phyloP scores from a whole-genome alignment of 37 sponge, comb jelly and placozoan species.

The Trichoplax adhaerens region DNA sequence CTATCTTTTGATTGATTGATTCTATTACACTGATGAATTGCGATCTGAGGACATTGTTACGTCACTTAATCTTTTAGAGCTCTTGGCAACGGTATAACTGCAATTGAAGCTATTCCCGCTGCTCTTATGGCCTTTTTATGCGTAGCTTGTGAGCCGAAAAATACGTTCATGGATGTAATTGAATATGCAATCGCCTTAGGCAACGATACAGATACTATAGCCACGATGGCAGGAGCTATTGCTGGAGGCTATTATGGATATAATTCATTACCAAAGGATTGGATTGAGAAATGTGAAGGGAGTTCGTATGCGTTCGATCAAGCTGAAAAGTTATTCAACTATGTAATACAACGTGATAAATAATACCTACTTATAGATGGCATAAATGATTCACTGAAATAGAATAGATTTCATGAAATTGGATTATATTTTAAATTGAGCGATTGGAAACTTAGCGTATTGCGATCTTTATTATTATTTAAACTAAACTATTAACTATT shows the following conservation, averaged over 20 bases:
- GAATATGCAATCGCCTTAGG: conserved; percentile 56
- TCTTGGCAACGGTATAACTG: neutral
- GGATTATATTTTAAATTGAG: no score
- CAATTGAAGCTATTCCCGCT: conserved; percentile 42
- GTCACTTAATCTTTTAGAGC: no score
- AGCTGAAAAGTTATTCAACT: conserved; percentile 28
- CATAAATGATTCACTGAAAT: no score
- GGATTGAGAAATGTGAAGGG: conserved; percentile 26
- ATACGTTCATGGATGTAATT: conserved; percentile 30
- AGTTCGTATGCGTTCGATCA: conserved; percentile 8
- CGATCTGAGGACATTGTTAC: no score
- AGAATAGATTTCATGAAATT: no score
- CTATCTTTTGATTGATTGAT: no score
- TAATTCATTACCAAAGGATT: conserved; percentile 32
- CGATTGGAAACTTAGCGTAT: no score
- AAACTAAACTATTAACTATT: no score
- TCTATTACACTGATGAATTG: no score
- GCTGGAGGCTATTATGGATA: conserved; percentile 53
- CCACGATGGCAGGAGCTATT: conserved; percentile 67
- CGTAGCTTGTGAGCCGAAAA: neutral
- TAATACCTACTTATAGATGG: no score
- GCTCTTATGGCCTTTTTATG: conserved; percentile 58
- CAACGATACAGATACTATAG: conserved; percentile 72
- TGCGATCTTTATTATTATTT: no score
- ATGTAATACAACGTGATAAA: no score